These are phyloP conservation scores for Myopa tessellatipennis DNA, from an alignment of 2,888 invertebrate genomes.

Conservation along the genomic window DNA sequence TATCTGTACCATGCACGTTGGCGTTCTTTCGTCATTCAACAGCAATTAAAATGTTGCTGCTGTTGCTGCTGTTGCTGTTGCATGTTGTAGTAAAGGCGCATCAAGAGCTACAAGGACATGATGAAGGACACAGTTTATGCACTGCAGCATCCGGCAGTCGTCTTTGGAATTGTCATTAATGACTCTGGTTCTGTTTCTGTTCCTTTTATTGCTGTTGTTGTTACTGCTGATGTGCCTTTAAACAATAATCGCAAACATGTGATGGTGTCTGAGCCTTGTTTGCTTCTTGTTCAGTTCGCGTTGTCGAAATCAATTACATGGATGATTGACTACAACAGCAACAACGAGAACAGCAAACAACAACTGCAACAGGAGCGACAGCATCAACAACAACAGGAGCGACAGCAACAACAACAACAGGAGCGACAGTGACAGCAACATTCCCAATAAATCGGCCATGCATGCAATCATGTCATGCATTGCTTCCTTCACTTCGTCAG, in stretches of 20 bases:
- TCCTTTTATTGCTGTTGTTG: background rate
- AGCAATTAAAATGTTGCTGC: constrained; percentile 21
- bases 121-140: background rate
- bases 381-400: background rate
- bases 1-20: background rate
- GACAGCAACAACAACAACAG: too few species aligned
- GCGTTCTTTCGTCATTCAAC: constrained; percentile 1
- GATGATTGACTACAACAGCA: background rate
- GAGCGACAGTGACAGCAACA: too few species aligned
- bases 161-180: too few species aligned
- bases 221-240: background rate
- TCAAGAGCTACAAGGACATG: background rate
- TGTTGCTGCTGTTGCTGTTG: background rate
- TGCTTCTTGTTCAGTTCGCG: background rate
- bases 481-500: background rate
- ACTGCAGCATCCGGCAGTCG: background rate
- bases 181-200: too few species aligned
- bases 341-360: background rate
- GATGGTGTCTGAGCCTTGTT: background rate
- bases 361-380: background rate
- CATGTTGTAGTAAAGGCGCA: constrained; percentile 12
- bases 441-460: background rate
- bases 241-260: constrained; percentile 18
- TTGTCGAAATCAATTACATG: constrained; percentile 17
- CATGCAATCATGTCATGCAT: background rate